phyloP scores from a whole-genome alignment of 2,113 vertebrate genomes.

The Cyphomyrus discorhynchus region DNA sequence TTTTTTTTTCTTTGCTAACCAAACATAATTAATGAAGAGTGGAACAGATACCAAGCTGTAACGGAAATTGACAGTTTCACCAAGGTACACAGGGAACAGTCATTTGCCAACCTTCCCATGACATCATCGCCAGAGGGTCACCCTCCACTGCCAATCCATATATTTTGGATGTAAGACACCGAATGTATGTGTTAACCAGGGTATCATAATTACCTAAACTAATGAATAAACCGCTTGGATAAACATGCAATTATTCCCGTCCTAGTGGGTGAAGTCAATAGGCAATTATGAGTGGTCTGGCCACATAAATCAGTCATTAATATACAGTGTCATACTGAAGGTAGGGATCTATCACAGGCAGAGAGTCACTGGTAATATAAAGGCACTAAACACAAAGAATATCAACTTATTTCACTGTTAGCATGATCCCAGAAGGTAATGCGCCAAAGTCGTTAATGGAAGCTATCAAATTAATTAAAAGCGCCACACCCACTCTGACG shows the following conservation, averaged over 20 bases:
- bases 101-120: not conserved
- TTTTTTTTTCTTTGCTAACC: not conserved
- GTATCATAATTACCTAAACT: slow-evolving; percentile 39
- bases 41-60: slow-evolving; percentile 1
- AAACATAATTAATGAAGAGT: slow-evolving; percentile 9
- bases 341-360: not conserved
- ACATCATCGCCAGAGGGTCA: not conserved
- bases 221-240: slow-evolving; percentile 49
- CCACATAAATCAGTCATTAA: slow-evolving; percentile 52
- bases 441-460: not conserved
- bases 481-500: not conserved
- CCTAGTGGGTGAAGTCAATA: slow-evolving; percentile 42
- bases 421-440: not conserved
- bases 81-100: not conserved
- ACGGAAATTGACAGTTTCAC: no score
- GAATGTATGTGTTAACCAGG: slow-evolving; percentile 29
- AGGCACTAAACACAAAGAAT: not conserved
- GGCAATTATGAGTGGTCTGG: slow-evolving; percentile 45
- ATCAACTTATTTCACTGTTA: not conserved
- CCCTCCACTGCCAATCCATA: not conserved
- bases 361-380: not conserved
- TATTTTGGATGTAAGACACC: slow-evolving; percentile 19
- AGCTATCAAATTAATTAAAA: not conserved
- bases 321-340: slow-evolving; percentile 8
- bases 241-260: slow-evolving; percentile 46